Base-by-base conservation (phyloP, 2,888 invertebrate genomes). In the Stomorhina lunata region DNA sequence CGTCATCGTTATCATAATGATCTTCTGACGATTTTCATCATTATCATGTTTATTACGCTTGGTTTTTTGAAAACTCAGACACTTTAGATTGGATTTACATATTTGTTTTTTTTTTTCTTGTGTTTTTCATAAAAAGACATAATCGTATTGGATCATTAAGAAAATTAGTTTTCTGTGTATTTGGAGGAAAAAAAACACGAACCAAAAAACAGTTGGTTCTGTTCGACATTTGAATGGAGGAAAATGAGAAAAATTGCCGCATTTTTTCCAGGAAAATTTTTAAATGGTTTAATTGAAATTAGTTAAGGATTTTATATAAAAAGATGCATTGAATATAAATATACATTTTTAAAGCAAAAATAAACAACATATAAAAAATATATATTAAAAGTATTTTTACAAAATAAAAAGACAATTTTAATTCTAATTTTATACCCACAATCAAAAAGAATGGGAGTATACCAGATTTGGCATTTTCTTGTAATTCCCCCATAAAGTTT, bases 191-290 rank as follows among this genome's bases (percentile, higher is more conserved):
- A 75, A 32, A 57, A 15, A 25, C 59, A 73, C 43, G 48, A 45
- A 57, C 40, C 29, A 2, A 50, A 80, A 29, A 20, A 22, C 17
- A 29, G 75, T 80, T 85, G 81, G 17, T 66, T 65, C 40, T 84
- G 84, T 84, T 86, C 85, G 10, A 34, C 32, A 53, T 40, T 59
- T 57, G 25, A 20, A 48, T 85, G 85, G 83, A 85, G 86, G 84
- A 82, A 45, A 71, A n/a, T n/a, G n/a, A 73, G 40, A 73, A 75
- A 76, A 59, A 25, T 29, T 75, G 69, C 78, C 75, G 59, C 77
- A 63, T 69, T 78, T 85, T 87, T 88, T 88, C 88, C 88, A 80
- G 86, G 89, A 88, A 88, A 78, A 78, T 29, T 55, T 48, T 12
- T 76, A 75, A 84, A 85, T 85, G 85, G 61, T 73, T 82, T 86